Base-by-base conservation (phyloP, 2,113 vertebrate species). In the Sterna hirundo region DNA sequence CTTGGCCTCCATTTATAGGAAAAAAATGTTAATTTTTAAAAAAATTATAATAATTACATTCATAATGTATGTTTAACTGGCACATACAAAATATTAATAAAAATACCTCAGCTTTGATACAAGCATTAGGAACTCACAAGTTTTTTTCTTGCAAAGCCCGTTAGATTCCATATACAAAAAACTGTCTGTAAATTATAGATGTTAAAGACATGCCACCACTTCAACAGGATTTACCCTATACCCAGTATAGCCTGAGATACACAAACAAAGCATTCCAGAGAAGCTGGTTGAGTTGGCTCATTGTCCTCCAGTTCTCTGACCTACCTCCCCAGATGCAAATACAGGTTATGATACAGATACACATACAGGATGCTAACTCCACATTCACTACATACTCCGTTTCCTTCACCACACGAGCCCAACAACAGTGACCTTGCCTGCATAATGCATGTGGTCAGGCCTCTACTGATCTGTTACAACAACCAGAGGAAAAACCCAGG, bases 371-470 rank as follows among this genome's bases (percentile, higher is more conserved):
- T 20, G 16, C 47, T 62, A 65, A 27, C 44, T 17, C 27, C 13
- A 8, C 21, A 25, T 44, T 83, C 51, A 15, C 57, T 55, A 15
- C 3, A 12, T 20, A 18, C 25, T 49, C 38, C 40, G 30, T 23
- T 19, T 79, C 23, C 68, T 42, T 54, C 4, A 3, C 38, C 27
- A 58, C 15, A 19, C 0, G 2, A 54, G 26, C 16, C 44, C 21
- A 16, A 29, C 18, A 46, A 51, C 20, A 80, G 34, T 2, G 18
- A 65, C 13, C 42, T 6, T 26, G 40, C 49, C 17, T 69, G 30
- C 14, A 16, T 16, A 80, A 10, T 4, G 5, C 23, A 60, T 1
- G 5, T 0, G 0, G 51, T 21, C 40, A 61, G 64, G 57, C 40
- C 44, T 76, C 60, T 38, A 55, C 38, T 23, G 13, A 42, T 36